Conservation (phyloP, 1,140 invertebrate genomes). For the Eciton burchellii region DNA sequence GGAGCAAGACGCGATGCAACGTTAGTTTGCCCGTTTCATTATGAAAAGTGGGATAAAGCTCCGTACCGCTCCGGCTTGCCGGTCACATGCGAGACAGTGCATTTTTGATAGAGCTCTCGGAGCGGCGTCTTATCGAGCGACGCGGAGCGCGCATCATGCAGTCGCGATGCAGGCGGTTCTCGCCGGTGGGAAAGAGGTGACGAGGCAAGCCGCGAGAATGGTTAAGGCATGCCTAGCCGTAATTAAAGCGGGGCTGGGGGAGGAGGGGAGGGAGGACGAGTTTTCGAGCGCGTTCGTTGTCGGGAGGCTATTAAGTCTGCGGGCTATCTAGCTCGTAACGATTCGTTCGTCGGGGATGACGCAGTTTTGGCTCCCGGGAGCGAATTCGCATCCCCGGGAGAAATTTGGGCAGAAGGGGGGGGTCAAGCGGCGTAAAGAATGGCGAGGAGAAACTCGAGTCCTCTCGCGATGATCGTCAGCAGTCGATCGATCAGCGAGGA, state of each 20-base stretch:
- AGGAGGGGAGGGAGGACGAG: constrained; percentile 40
- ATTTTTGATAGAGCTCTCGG: constrained; percentile 61
- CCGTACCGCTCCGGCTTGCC: neutral
- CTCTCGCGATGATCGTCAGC: no score
- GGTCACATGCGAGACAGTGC: constrained; percentile 40
- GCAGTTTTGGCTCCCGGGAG: constrained; percentile 3
- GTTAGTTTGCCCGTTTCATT: constrained; percentile 3
- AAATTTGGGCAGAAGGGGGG: neutral
- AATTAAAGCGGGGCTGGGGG: constrained; percentile 48
- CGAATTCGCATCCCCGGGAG: neutral
- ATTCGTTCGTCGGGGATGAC: constrained; percentile 24
- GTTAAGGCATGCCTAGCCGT: constrained; percentile 48
- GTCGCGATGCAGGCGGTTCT: constrained; percentile 36
- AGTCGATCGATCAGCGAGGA: no score
- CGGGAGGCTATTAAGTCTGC: constrained; percentile 37
- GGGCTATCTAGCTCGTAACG: constrained; percentile 11
- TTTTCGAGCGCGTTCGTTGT: constrained; percentile 51
- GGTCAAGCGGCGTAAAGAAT: constrained; percentile 23
- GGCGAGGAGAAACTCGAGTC: no score
- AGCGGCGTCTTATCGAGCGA: constrained; percentile 60
- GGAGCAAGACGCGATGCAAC: no score
- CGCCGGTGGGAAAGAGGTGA: constrained; percentile 33
- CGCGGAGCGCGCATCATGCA: constrained; percentile 46
- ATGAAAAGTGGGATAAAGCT: neutral
- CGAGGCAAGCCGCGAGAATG: constrained; percentile 35